phyloP scores from a whole-genome alignment of 2,888 invertebrate genomes.

The Parnassius apollo region DNA sequence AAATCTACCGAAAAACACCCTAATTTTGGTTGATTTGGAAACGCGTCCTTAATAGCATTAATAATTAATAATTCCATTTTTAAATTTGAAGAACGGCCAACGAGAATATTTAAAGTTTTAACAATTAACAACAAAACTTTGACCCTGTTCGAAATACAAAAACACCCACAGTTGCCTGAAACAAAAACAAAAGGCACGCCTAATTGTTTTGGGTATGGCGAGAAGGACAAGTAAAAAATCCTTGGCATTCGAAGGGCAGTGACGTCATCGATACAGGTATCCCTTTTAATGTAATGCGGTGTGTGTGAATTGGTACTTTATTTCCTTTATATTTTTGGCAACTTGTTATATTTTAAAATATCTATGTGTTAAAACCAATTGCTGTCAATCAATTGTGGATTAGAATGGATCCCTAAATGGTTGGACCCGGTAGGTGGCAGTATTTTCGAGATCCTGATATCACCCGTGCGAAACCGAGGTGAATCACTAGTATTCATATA shows the following conservation, averaged over 20 bases:
- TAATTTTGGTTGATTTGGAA: too few relatives aligned
- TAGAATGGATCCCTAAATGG: too few relatives aligned
- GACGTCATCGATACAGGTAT: constrained; percentile 66
- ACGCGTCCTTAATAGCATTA: too few relatives aligned
- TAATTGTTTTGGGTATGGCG: constrained; percentile 64
- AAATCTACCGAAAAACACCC: too few relatives aligned
- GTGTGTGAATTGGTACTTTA: constrained; percentile 41
- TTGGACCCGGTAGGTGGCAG: too few relatives aligned
- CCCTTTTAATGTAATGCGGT: constrained; percentile 39
- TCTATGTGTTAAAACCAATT: neutral
- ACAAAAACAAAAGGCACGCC: constrained; percentile 60
- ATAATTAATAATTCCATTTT: constrained; percentile 3
- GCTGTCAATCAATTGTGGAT: too few relatives aligned
- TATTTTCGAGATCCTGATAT: too few relatives aligned
- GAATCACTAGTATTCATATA: too few relatives aligned
- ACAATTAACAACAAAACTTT: constrained; percentile 19
- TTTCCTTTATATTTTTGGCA: neutral
- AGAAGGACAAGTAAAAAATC: constrained; percentile 50
- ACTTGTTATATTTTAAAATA: neutral
- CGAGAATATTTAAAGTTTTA: constrained; percentile 4
- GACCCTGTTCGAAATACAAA: constrained; percentile 21
- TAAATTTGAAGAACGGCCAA: constrained; percentile 8
- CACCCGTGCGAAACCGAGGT: too few relatives aligned
- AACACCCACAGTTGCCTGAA: constrained; percentile 32
- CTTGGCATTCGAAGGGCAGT: constrained; percentile 69